Conservation (phyloP, 1,140 invertebrate species). For the Venustaconcha ellipsiformis region DNA sequence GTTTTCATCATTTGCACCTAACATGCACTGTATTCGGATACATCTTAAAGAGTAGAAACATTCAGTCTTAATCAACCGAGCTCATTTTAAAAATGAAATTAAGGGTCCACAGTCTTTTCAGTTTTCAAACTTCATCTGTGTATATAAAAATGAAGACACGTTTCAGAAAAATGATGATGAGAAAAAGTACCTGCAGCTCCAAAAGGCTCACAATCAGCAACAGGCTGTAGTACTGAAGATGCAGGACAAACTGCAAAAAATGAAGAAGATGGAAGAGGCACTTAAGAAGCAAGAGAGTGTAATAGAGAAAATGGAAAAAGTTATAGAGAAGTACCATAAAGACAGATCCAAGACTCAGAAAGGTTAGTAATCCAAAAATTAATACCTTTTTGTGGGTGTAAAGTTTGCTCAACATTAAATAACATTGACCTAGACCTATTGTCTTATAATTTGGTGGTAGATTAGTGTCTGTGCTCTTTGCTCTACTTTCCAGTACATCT, state of each 20-base stretch:
- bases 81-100: background rate
- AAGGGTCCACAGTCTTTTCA: background rate
- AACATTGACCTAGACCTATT: no score
- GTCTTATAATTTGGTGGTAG: no score
- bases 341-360: constrained; percentile 34
- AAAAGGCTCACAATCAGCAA: constrained; percentile 52
- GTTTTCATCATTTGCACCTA: no score
- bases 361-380: constrained; percentile 16
- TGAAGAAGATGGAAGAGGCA: constrained; percentile 60
- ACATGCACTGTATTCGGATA: no score
- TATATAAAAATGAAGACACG: no score
- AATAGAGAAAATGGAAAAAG: constrained; percentile 63
- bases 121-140: background rate
- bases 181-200: constrained; percentile 53
- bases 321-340: constrained; percentile 52
- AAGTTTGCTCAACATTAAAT: background rate
- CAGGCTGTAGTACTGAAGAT: constrained; percentile 54
- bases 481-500: no score
- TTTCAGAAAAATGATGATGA: constrained; percentile 65
- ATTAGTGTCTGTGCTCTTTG: no score
- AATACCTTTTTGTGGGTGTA: constrained; percentile 3
- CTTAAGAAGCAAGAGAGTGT: constrained; percentile 64
- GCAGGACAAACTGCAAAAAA: constrained; percentile 58
- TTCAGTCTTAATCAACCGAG: background rate
- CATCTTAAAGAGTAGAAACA: no score